phyloP scores from a whole-genome alignment of 2,888 invertebrate species.

The Patella depressa region DNA sequence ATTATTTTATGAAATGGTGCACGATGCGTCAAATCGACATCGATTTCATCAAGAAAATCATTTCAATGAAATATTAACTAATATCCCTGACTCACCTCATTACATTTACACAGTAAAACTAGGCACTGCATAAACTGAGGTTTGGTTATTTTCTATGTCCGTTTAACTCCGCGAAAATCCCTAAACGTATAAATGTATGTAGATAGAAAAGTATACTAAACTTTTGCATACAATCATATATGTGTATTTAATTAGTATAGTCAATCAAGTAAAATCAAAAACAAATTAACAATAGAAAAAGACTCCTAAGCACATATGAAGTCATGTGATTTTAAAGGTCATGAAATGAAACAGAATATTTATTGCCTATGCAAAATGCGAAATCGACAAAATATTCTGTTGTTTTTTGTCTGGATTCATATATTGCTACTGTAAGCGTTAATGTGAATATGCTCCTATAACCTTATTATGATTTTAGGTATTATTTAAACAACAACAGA shows the following conservation, averaged over 20 bases:
- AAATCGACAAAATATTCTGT: too few species aligned
- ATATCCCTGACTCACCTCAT: too few species aligned
- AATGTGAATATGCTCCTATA: neutral
- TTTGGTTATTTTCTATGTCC: too few species aligned
- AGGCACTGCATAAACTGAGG: too few species aligned
- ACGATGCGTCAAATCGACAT: too few species aligned
- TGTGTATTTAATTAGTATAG: too few species aligned
- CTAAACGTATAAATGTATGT: too few species aligned
- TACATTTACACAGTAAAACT: too few species aligned
- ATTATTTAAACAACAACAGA: conserved; percentile 67
- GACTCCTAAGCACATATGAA: too few species aligned
- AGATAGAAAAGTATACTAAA: neutral
- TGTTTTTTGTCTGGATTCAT: neutral
- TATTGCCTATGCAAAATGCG: neutral
- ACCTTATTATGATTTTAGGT: conserved; percentile 42
- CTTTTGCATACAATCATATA: neutral
- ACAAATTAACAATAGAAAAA: too few species aligned
- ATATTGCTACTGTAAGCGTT: neutral
- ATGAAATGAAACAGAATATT: neutral
- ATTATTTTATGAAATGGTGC: neutral
- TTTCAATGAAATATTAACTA: neutral
- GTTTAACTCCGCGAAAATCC: too few species aligned
- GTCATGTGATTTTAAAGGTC: neutral
- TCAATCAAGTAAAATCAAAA: neutral
- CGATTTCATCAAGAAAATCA: too few species aligned